Evolutionary conservation across 2,113 vertebrate species (phyloP), one percentile per base, ranked within the genome.

Genomic region (Sus scrofa): DNA sequence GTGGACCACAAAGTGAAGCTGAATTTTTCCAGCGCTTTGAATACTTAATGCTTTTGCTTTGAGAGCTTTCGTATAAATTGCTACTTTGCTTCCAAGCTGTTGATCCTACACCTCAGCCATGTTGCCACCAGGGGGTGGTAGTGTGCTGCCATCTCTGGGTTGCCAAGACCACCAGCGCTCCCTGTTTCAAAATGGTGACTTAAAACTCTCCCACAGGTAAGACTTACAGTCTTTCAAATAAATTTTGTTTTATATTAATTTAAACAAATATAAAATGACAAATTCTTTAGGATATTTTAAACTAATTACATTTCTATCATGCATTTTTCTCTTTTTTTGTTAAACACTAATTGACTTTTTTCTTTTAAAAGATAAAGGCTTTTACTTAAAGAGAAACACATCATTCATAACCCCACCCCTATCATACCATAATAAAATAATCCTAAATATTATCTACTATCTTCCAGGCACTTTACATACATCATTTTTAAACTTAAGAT

Each of bases 101-200:
- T 58, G 44, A 62, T 44, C 56, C 24, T 70, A 71, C 22, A 13
- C 39, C 32, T 90, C 20, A 44, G 19, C 39, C 7, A 22, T 12
- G 11, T 26, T 78, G 82, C 96, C 98, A 97, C 91, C 37, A 96
- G 97, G 44, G 96, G 97, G 97, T 7, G 44, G 78, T 96, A 63
- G 50, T 62, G 93, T 71, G 91, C 83, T 91, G 52, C 73, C 32
- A 68, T 27, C 11, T 5, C 52, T 84, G 39, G 39, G 73, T 68
- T 89, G 32, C 19, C 73, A 90, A 89, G 26, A 10, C 20, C 63
- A 12, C 30, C 3, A 24, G 18, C 1, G 14, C 12, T 14, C 30
- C 32, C 60, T 39, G 52, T 68, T 93, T 87, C 56, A 96, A 97
- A 96, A 91, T 93, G 95, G 62, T 91, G 73, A 86, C 56, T 30